Evolutionary conservation across 1,140 invertebrate species (phyloP).

Genomic region (Drosophila cardini): DNA sequence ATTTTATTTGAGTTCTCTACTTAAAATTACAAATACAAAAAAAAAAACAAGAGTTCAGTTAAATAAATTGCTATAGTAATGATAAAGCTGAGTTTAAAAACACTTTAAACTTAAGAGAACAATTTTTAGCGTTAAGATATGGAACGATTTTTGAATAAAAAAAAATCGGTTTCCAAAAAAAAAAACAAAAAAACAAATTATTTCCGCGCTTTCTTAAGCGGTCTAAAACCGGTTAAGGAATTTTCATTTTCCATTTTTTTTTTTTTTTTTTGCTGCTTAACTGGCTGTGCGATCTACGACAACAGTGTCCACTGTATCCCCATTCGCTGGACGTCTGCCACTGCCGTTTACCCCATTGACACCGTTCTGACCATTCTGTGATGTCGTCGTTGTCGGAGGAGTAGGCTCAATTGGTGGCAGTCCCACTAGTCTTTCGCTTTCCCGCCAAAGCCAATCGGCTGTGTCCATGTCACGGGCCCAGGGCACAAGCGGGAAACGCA

Average conservation of each 20-base stretch:
- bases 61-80: conserved; percentile 14
- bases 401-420: conserved; percentile 56
- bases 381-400: neutral
- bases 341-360: conserved; percentile 28
- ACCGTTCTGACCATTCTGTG: conserved; percentile 25
- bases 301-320: conserved; percentile 51
- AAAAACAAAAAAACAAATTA: neutral
- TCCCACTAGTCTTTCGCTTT: conserved; percentile 82
- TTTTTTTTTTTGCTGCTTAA: neutral
- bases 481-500: conserved; percentile 59
- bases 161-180: conserved; percentile 7
- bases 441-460: conserved; percentile 90
- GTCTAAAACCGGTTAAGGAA: conserved; percentile 5
- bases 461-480: conserved; percentile 85
- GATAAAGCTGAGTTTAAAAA: conserved; percentile 1
- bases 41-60: neutral
- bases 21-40: conserved; percentile 18
- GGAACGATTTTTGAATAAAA: neutral
- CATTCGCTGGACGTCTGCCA: conserved; percentile 13
- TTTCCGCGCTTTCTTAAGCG: conserved; percentile 11
- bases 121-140: conserved; percentile 12
- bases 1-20: conserved; percentile 22
- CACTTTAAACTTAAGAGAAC: neutral
- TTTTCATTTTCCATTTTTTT: neutral
- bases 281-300: conserved; percentile 58